Conservation (phyloP, 2,888 invertebrate genomes). For the Maniola hyperantus region DNA sequence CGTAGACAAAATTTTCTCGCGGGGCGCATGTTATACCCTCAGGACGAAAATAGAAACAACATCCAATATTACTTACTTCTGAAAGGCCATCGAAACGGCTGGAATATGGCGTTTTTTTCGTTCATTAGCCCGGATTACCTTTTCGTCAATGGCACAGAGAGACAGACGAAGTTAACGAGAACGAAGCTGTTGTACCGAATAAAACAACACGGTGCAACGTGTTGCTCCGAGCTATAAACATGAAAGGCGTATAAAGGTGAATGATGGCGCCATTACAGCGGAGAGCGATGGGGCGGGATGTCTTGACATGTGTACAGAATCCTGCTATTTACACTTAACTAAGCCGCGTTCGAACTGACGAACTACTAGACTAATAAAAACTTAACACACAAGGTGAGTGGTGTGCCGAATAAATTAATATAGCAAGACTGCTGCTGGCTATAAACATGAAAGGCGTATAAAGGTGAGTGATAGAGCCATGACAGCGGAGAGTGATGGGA, state of each 20-base stretch:
- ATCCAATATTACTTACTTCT: neutral
- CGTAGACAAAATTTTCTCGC: too few species aligned
- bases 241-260: slow-evolving; percentile 32
- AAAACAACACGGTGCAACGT: slow-evolving; percentile 32
- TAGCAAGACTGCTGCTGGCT: too few species aligned
- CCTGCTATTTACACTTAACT: slow-evolving; percentile 26
- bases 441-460: slow-evolving; percentile 19
- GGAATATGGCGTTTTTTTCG: neutral
- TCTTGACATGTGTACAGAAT: slow-evolving; percentile 23
- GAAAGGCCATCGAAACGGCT: neutral
- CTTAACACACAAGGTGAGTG: neutral
- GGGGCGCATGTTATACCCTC: too few species aligned
- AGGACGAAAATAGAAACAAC: neutral
- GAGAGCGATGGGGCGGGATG: slow-evolving; percentile 27
- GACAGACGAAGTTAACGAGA: slow-evolving; percentile 17
- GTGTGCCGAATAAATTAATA: neutral
- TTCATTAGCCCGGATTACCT: slow-evolving; percentile 7
- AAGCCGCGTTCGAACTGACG: slow-evolving; percentile 23
- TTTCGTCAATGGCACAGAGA: neutral
- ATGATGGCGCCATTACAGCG: slow-evolving; percentile 33
- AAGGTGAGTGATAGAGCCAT: slow-evolving; percentile 32
- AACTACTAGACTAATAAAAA: slow-evolving; percentile 8
- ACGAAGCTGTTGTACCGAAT: slow-evolving; percentile 18
- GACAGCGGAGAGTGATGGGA: slow-evolving; percentile 27
- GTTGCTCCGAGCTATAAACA: slow-evolving; percentile 34